phyloP scores from a whole-genome alignment of 2,888 invertebrate species.

The Sesamia inferens region DNA sequence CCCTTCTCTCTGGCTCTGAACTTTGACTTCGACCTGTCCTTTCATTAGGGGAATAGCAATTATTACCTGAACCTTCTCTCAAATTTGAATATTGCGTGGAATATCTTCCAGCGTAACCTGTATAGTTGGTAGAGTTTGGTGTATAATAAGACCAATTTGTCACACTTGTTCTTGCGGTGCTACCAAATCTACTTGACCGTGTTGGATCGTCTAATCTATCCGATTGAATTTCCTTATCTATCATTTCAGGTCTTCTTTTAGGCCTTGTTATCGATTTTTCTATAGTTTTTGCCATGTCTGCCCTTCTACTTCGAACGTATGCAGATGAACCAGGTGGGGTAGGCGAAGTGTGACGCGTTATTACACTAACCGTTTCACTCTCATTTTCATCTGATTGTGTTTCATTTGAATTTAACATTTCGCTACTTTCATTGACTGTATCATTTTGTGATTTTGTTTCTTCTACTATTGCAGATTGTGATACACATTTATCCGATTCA shows the following conservation, averaged over 20 bases:
- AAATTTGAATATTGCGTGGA: conserved; percentile 85
- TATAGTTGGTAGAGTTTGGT: conserved; percentile 81
- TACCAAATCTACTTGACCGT: conserved; percentile 91
- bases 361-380: conserved; percentile 90
- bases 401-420: conserved; percentile 58
- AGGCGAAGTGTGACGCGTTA: conserved; percentile 95
- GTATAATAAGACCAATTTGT: conserved; percentile 92
- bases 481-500: conserved; percentile 72
- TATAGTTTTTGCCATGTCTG: conserved; percentile 93
- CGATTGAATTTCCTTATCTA: conserved; percentile 93
- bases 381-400: conserved; percentile 68
- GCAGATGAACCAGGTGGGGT: conserved; percentile 92
- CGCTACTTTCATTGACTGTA: conserved; percentile 57
- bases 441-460: conserved; percentile 66
- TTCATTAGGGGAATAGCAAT: conserved; percentile 73
- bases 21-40: conserved; percentile 83
- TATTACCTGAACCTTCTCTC: conserved; percentile 74
- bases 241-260: conserved; percentile 89
- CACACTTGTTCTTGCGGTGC: conserved; percentile 90
- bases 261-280: conserved; percentile 92
- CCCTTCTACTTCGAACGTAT: conserved; percentile 91
- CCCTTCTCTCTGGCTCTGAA: conserved; percentile 78
- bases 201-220: conserved; percentile 93
- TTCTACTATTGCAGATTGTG: conserved; percentile 67
- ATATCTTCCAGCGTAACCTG: conserved; percentile 86